Conservation (phyloP, 2,888 invertebrate species). For the Polymixis flavicincta region DNA sequence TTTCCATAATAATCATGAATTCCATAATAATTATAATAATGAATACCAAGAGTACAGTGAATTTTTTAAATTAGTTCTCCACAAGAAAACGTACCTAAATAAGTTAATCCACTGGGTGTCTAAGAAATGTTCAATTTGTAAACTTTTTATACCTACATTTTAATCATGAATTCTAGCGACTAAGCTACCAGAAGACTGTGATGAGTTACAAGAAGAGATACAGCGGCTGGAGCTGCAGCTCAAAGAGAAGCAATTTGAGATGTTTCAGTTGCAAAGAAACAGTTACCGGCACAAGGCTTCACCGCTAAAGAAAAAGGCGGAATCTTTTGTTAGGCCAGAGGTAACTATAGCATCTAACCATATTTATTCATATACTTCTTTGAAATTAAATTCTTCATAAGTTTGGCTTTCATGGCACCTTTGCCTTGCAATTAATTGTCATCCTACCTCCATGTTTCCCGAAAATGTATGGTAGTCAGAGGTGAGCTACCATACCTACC, state of each 20-base stretch:
- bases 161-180: slow-evolving; percentile 57
- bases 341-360: slow-evolving; percentile 66
- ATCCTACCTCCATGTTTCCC: not conserved
- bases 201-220: slow-evolving; percentile 79
- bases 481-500: too few relatives aligned
- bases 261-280: slow-evolving; percentile 81
- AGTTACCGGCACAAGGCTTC: slow-evolving; percentile 72
- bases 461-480: too few relatives aligned
- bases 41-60: not conserved
- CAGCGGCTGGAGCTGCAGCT: slow-evolving; percentile 75
- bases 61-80: not conserved
- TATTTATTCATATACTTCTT: not conserved
- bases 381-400: not conserved
- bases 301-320: slow-evolving; percentile 69
- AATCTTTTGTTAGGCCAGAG: slow-evolving; percentile 77
- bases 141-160: not conserved
- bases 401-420: not conserved
- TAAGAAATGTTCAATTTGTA: not conserved
- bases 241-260: slow-evolving; percentile 77
- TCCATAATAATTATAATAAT: too few relatives aligned
- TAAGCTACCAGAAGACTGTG: slow-evolving; percentile 74
- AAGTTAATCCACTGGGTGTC: not conserved
- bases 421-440: not conserved
- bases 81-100: not conserved
- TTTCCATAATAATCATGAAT: not conserved